A percentile compares a stretch with the other conserved stretches of the same genome.
These are phyloP conservation scores for Idaea aversata DNA, from an alignment of 2,888 invertebrate species.

Conservation along the genomic window DNA sequence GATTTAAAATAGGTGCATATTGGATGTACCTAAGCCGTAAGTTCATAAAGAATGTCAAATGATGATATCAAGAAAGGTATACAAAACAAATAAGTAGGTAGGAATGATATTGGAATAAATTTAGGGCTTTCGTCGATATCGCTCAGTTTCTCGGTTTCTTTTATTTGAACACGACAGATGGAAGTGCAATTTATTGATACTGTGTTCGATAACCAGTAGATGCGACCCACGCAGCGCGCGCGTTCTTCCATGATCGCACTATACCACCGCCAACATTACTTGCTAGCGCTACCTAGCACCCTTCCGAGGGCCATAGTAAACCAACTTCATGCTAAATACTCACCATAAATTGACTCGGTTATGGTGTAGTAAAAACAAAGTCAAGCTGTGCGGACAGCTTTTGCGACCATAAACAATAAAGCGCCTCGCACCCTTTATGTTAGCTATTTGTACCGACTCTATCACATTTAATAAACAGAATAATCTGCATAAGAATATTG, in stretches of 20 bases:
- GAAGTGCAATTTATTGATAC: constrained; percentile 78
- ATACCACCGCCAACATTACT: constrained; percentile 48
- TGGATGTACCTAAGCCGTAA: neutral
- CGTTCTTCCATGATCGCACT: constrained; percentile 44
- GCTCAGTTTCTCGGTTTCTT: constrained; percentile 58
- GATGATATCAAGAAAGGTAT: constrained; percentile 65
- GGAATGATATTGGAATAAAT: constrained; percentile 64
- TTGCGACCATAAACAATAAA: constrained; percentile 55
- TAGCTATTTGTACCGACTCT: constrained; percentile 11
- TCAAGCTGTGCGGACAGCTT: constrained; percentile 71
- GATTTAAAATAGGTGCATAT: neutral
- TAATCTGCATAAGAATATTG: constrained; percentile 14
- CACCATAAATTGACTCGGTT: constrained; percentile 69
- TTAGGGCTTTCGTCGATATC: constrained; percentile 72
- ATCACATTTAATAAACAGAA: constrained; percentile 12
- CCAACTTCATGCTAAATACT: constrained; percentile 66
- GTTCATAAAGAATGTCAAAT: constrained; percentile 35
- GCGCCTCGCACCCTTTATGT: constrained; percentile 49
- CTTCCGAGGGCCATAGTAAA: constrained; percentile 65
- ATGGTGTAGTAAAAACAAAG: constrained; percentile 75
- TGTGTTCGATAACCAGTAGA: constrained; percentile 74
- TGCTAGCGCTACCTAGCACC: constrained; percentile 43
- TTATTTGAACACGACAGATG: constrained; percentile 71
- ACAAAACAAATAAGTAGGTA: constrained; percentile 59
- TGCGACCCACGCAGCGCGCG: constrained; percentile 64